Percentiles rank a stretch among this genome's conserved stretches.
These are phyloP conservation scores for Noctuana brunneofusca DNA, from an alignment of 2,888 invertebrate species.

Conservation along the genomic window DNA sequence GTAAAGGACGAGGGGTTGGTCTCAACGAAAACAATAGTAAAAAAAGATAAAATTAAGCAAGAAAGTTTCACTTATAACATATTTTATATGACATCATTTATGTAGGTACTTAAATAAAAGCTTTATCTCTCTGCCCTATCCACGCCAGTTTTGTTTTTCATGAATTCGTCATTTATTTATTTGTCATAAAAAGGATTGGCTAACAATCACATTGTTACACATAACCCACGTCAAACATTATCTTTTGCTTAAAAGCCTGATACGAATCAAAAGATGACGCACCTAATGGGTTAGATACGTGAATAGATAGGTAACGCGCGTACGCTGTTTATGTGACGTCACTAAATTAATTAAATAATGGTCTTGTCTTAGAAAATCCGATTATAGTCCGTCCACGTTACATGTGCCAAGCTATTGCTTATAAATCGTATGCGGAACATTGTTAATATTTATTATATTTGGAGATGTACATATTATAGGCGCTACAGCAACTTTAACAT, in stretches of 20 bases:
- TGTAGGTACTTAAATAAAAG: too few species aligned
- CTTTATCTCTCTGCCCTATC: too few species aligned
- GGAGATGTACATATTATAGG: too few species aligned
- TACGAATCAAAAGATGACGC: not conserved
- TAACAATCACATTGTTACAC: not conserved
- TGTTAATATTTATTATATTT: too few species aligned
- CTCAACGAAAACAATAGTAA: too few species aligned
- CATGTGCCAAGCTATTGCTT: not conserved
- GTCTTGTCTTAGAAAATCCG: not conserved
- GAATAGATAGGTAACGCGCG: not conserved
- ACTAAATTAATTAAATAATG: slow-evolving; percentile 6
- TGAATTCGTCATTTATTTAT: not conserved
- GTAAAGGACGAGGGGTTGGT: too few species aligned
- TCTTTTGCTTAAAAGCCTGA: slow-evolving; percentile 4
- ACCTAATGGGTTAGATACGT: slow-evolving; percentile 3
- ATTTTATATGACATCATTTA: too few species aligned
- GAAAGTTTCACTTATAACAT: too few species aligned
- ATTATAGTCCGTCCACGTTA: not conserved
- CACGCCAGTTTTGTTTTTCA: too few species aligned
- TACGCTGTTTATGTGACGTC: not conserved
- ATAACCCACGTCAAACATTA: not conserved
- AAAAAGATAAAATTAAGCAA: too few species aligned
- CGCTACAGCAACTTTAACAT: too few species aligned
- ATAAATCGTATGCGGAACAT: too few species aligned
- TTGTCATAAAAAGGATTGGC: not conserved